Conservation (phyloP, 2,888 invertebrate genomes). For the Tenthredo distinguenda region DNA sequence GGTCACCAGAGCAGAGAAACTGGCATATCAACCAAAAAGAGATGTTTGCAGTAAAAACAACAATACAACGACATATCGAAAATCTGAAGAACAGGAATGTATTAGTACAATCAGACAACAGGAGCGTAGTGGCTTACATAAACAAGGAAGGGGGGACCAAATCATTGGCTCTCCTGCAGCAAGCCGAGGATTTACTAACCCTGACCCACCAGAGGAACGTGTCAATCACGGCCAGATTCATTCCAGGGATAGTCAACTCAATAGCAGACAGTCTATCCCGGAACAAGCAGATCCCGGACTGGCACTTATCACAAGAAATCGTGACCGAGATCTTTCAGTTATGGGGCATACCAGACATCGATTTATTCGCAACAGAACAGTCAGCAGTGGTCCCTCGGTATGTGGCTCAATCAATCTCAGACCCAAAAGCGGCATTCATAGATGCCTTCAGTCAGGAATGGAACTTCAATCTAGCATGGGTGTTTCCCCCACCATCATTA, state of each 20-base stretch:
- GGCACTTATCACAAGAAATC: slow-evolving; percentile 15
- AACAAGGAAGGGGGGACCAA: slow-evolving; percentile 29
- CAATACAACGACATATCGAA: slow-evolving; percentile 8
- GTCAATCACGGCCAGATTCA: no score
- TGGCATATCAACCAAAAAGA: slow-evolving; percentile 27
- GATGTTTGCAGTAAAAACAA: slow-evolving; percentile 31
- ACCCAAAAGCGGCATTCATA: slow-evolving; percentile 7
- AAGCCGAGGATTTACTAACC: neutral
- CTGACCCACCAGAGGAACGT: neutral
- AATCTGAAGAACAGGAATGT: slow-evolving; percentile 16
- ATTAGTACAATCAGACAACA: slow-evolving; percentile 50
- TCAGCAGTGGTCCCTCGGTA: slow-evolving; percentile 36
- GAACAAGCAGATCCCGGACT: slow-evolving; percentile 1
- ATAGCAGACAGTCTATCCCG: slow-evolving; percentile 47
- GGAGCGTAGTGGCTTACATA: slow-evolving; percentile 40
- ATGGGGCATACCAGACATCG: slow-evolving; percentile 38
- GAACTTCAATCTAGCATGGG: slow-evolving; percentile 62
- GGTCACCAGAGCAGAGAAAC: slow-evolving; percentile 11
- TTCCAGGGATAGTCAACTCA: slow-evolving; percentile 31
- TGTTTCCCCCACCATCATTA: slow-evolving; percentile 62
- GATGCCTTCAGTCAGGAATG: slow-evolving; percentile 65
- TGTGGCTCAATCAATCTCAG: slow-evolving; percentile 13
- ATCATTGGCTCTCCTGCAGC: neutral
- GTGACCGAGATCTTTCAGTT: neutral
- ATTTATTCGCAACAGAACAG: slow-evolving; percentile 33